Percentiles rank a stretch among this genome's conserved stretches.
Conservation (phyloP, 2,888 invertebrate genomes). For the Lingula anatina region DNA sequence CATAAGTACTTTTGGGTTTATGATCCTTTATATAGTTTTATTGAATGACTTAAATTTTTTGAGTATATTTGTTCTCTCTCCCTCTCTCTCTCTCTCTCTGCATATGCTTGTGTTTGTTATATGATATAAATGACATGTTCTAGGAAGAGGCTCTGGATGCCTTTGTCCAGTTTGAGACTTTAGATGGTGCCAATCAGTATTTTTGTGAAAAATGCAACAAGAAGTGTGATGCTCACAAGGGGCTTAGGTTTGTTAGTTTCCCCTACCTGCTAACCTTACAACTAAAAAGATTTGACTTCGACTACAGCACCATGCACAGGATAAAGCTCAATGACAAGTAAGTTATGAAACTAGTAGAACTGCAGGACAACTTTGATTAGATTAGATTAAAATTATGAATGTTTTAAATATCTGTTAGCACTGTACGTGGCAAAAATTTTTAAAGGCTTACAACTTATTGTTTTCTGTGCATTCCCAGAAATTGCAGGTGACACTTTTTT, state of each 20-base stretch:
- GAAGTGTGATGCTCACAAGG: conserved; percentile 85
- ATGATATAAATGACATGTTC: no score
- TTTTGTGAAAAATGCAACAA: conserved; percentile 79
- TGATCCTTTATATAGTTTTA: no score
- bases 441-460: not conserved
- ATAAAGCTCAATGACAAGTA: conserved; percentile 75
- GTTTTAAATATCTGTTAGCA: not conserved
- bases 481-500: no score
- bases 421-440: not conserved
- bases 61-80: no score
- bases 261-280: conserved; percentile 82
- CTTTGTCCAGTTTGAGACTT: conserved; percentile 77
- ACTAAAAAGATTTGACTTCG: conserved; percentile 84
- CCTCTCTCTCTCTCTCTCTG: no score
- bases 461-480: no score
- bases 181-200: conserved; percentile 81
- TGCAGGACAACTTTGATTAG: no score
- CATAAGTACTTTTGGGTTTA: no score
- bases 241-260: conserved; percentile 77
- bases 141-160: conserved; percentile 76
- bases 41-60: no score
- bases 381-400: not conserved
- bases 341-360: no score
- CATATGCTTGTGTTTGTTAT: no score
- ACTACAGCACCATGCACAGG: conserved; percentile 75